A percentile compares a stretch with the other conserved stretches of the same genome.
phyloP scores from a whole-genome alignment of 2,113 vertebrate species.

The Sinocyclocheilus maitianheensis region DNA sequence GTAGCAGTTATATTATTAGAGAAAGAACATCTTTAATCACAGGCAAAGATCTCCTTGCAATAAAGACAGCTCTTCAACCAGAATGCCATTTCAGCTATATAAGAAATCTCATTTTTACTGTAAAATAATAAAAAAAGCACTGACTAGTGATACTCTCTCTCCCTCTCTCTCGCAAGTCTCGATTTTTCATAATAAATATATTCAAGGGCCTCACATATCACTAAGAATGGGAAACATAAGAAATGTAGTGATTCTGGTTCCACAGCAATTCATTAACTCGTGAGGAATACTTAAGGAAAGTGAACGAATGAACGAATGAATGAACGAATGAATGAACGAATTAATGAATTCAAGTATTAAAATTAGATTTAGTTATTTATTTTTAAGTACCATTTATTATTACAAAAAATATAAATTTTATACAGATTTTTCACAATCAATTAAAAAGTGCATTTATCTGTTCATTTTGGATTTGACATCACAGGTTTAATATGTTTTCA shows the following conservation, averaged over 20 bases:
- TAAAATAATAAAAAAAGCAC: background rate
- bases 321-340: too few species aligned
- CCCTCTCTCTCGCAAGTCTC: background rate
- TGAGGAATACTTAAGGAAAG: background rate
- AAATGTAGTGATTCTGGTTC: background rate
- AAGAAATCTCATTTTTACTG: background rate
- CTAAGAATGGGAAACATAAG: background rate
- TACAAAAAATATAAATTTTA: too few species aligned
- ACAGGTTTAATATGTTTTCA: too few species aligned
- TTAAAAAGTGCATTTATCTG: background rate
- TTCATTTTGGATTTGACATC: conserved; percentile 1
- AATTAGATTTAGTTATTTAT: too few species aligned
- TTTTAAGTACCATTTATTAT: too few species aligned
- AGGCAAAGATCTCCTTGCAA: conserved; percentile 20
- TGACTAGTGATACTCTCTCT: conserved; percentile 2
- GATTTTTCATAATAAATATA: background rate
- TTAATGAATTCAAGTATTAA: too few species aligned
- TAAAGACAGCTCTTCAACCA: conserved; percentile 12
- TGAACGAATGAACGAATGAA: too few species aligned
- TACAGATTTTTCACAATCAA: background rate
- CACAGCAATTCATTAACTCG: background rate
- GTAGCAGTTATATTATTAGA: conserved; percentile 25
- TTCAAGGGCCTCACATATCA: conserved; percentile 1
- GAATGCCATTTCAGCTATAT: background rate
- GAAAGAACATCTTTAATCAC: conserved; percentile 36